Evolutionary conservation across 2,888 invertebrate species (phyloP), one percentile per base, ranked within the genome.

Genomic region (Sphaerophoria rueppellii): DNA sequence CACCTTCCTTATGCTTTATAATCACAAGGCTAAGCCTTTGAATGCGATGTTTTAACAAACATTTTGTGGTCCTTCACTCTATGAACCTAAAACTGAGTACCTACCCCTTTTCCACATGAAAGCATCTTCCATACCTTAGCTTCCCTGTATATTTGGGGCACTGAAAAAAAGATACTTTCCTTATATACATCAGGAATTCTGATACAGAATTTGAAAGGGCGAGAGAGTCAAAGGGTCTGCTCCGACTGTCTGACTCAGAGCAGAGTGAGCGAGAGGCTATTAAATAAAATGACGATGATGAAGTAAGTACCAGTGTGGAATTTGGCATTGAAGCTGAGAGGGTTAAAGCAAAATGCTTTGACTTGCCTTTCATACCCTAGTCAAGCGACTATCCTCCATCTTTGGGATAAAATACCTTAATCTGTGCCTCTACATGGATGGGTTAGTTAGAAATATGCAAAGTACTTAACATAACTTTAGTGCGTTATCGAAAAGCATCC

Each of bases 371-470:
- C 58, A 16, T 40, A n/a, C n/a, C n/a, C n/a, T n/a, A 16, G 16
- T 5, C 16, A 11, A 40, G 14, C 57, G 0, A 35, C 14, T 7
- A 4, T 9, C 0, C 6, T 43, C 43, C 43, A 43, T 43, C 11
- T 43, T 43, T 12, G 12, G 0, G 9, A 11, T 43, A 43, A 11
- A 11, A 43, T 43, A 43, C 43, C 11, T 9, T n/a, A n/a, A 7
- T 14, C 16, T 16, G 37, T 43, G 11, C 16, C 40, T 58, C n/a
- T n/a, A n/a, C n/a, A n/a, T 52, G n/a, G 12, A 35, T 55, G 70
- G 57, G 32, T 40, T 6, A 9, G 6, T 40, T 73, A 70, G 79
- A 79, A 83, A 80, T 83, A 79, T 83, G 83, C 75, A 83, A 83
- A 83, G 65, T 74, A 61, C 78, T 63, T 63, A 73, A 48, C 69